Evolutionary conservation across 2,888 invertebrate genomes (phyloP).

Genomic region (Ennomos fuscantarius): DNA sequence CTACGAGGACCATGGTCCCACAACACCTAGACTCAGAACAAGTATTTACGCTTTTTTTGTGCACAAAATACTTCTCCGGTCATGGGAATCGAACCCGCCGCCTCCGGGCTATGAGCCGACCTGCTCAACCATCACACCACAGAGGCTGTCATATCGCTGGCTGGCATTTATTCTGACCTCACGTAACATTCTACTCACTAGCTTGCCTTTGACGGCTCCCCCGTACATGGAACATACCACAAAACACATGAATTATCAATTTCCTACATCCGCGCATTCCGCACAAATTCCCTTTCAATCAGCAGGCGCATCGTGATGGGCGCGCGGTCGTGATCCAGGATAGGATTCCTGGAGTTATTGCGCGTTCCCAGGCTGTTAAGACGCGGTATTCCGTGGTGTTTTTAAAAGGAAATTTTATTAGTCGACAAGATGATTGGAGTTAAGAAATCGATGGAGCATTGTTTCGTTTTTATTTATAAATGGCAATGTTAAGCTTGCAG

Average conservation of each 20-base stretch:
- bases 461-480: slow-evolving; percentile 1
- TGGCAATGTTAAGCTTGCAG: no score
- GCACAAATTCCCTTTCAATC: slow-evolving; percentile 37
- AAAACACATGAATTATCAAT: neutral
- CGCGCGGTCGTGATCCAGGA: slow-evolving; percentile 56
- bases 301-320: slow-evolving; percentile 61
- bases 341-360: slow-evolving; percentile 14
- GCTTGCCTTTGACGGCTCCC: neutral
- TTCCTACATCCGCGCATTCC: slow-evolving; percentile 27
- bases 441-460: slow-evolving; percentile 4
- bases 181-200: no score
- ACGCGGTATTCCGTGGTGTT: slow-evolving; percentile 1
- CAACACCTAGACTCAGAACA: no score
- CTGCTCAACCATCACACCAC: no score
- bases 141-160: no score
- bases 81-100: no score
- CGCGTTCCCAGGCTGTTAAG: slow-evolving; percentile 21
- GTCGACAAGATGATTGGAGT: slow-evolving; percentile 19
- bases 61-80: no score
- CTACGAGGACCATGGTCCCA: no score
- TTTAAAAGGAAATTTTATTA: slow-evolving; percentile 17
- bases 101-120: no score
- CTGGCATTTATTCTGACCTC: no score
- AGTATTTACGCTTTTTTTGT: no score
- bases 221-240: neutral